These are phyloP conservation scores for Microctenopoma steveboyesi DNA, from an alignment of 2,797 vertebrate species.

Conservation along the genomic window DNA sequence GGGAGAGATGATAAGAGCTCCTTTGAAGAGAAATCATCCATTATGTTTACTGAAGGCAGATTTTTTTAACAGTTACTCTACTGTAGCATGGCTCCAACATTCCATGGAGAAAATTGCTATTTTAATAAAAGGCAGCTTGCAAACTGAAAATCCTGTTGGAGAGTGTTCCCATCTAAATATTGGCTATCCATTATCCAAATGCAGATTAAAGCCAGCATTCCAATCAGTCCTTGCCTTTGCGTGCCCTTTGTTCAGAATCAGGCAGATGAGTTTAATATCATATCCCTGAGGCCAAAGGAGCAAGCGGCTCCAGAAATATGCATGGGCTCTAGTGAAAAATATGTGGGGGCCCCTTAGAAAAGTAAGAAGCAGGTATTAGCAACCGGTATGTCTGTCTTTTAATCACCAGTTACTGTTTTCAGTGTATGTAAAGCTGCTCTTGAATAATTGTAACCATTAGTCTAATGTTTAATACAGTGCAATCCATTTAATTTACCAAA, in stretches of 20 bases:
- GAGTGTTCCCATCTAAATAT: conserved; percentile 54
- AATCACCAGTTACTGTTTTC: conserved; percentile 11
- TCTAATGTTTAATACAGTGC: conserved; percentile 1
- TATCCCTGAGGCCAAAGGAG: conserved; percentile 39
- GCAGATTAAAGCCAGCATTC: conserved; percentile 57
- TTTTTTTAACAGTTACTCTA: conserved; percentile 62
- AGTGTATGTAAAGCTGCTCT: conserved; percentile 9
- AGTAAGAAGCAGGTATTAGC: conserved; percentile 1
- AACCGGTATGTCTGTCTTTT: conserved; percentile 1
- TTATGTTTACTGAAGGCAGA: conserved; percentile 80
- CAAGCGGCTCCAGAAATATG: conserved; percentile 30
- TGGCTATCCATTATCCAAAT: conserved; percentile 55
- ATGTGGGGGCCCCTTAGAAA: conserved; percentile 14
- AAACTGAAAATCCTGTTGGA: conserved; percentile 43
- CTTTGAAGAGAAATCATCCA: conserved; percentile 81
- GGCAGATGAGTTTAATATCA: conserved; percentile 50
- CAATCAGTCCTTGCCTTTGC: conserved; percentile 40
- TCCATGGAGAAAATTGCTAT: conserved; percentile 54
- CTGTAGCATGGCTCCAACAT: conserved; percentile 54
- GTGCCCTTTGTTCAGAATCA: conserved; percentile 48
- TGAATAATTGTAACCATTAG: conserved; percentile 9
- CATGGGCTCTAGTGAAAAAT: conserved; percentile 29
- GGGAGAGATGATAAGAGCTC: conserved; percentile 75
- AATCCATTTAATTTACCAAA: neutral
- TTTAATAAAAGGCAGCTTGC: conserved; percentile 60